Evolutionary conservation across 2,797 vertebrate genomes (phyloP).

Genomic region (Acipenser transmontanus): DNA sequence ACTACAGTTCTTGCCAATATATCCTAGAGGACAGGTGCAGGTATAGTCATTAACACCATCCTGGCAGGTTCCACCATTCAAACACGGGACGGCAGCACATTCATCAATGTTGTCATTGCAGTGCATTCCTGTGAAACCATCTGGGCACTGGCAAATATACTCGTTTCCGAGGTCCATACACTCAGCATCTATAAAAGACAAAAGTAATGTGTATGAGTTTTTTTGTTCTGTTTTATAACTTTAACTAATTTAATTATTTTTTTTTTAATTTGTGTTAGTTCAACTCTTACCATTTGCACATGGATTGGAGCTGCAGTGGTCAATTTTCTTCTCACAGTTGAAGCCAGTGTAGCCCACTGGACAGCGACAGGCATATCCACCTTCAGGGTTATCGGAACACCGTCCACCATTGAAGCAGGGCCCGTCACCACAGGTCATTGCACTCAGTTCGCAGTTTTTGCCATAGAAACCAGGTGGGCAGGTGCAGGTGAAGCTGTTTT

Average conservation of each 20-base stretch:
- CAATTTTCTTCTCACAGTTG: constrained; percentile 95
- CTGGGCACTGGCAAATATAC: constrained; percentile 84
- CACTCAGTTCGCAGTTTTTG: constrained; percentile 85
- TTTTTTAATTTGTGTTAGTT: too few relatives aligned
- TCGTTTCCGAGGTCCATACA: constrained; percentile 86
- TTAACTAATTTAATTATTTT: background rate
- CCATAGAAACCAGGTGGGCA: constrained; percentile 92
- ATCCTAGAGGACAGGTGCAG: constrained; percentile 87
- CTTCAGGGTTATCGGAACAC: constrained; percentile 82
- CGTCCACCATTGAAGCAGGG: constrained; percentile 89
- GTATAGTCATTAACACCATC: constrained; percentile 77
- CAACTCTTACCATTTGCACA: constrained; percentile 77
- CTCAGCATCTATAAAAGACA: constrained; percentile 66
- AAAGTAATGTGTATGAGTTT: background rate
- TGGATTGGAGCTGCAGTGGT: constrained; percentile 83
- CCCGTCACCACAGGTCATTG: constrained; percentile 87
- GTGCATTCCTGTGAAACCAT: constrained; percentile 80
- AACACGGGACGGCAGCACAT: constrained; percentile 79
- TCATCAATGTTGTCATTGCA: constrained; percentile 77
- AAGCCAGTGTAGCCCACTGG: constrained; percentile 83
- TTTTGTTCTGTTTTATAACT: background rate
- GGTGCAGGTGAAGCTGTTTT: constrained; percentile 79
- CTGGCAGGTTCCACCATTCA: constrained; percentile 86
- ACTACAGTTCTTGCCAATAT: constrained; percentile 88
- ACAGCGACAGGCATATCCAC: constrained; percentile 89